Evolutionary conservation across 2,888 invertebrate species (phyloP).

Genomic region (Trichopoda pennipes): DNA sequence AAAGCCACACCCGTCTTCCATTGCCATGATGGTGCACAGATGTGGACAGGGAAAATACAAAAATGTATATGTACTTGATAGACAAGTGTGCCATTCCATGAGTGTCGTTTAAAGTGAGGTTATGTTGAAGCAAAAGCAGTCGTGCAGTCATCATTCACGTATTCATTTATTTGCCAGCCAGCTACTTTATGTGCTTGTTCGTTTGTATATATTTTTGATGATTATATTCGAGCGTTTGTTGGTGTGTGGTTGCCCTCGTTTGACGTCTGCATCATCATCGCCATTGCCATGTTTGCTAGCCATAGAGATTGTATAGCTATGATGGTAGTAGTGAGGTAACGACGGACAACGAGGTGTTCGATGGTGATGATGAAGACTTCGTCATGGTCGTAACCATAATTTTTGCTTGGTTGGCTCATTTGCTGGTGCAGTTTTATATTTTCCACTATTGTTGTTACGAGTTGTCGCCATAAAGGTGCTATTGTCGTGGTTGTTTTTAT

Average conservation of each 20-base stretch:
- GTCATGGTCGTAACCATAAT: slow-evolving; percentile 54
- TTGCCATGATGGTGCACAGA: slow-evolving; percentile 40
- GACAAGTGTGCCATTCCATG: slow-evolving; percentile 65
- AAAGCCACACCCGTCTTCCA: slow-evolving; percentile 63
- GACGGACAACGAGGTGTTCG: slow-evolving; percentile 26
- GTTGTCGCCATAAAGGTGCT: slow-evolving; percentile 35
- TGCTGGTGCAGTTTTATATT: slow-evolving; percentile 32
- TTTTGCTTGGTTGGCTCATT: slow-evolving; percentile 47
- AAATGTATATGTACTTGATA: slow-evolving; percentile 46
- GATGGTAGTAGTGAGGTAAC: slow-evolving; percentile 35
- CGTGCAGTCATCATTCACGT: slow-evolving; percentile 67
- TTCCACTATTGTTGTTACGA: slow-evolving; percentile 32
- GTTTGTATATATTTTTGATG: slow-evolving; percentile 45
- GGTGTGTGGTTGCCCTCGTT: slow-evolving; percentile 66
- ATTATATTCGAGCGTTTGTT: slow-evolving; percentile 51
- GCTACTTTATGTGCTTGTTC: slow-evolving; percentile 42
- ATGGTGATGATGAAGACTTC: slow-evolving; percentile 54
- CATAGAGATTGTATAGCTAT: slow-evolving; percentile 26
- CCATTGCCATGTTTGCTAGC: slow-evolving; percentile 67
- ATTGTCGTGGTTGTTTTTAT: slow-evolving; percentile 34
- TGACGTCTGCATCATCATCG: slow-evolving; percentile 70
- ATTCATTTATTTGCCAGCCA: slow-evolving; percentile 54
- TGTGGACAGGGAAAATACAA: slow-evolving; percentile 54
- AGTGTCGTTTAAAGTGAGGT: slow-evolving; percentile 69
- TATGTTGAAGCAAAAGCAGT: slow-evolving; percentile 67